phyloP scores from a whole-genome alignment of 2,888 invertebrate genomes.

The Malthinus flaveolus region DNA sequence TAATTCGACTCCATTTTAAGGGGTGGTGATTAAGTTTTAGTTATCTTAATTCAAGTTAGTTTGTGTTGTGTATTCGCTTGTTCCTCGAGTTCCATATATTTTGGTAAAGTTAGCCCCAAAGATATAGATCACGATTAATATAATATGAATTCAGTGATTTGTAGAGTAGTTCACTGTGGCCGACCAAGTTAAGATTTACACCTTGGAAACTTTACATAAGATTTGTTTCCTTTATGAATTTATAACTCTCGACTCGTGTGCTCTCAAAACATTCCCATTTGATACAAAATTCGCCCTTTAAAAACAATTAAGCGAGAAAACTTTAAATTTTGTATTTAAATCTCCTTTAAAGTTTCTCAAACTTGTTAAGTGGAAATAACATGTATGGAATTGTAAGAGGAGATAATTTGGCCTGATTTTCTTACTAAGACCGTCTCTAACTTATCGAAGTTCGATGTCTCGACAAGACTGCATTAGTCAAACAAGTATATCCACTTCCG shows the following conservation, averaged over 20 bases:
- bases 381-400: constrained; percentile 7
- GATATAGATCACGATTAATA: constrained; percentile 31
- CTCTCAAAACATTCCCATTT: no score
- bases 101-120: constrained; percentile 19
- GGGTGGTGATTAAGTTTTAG: constrained; percentile 5
- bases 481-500: constrained; percentile 51
- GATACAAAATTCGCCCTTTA: no score
- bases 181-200: constrained; percentile 30
- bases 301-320: neutral
- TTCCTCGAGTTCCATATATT: constrained; percentile 1
- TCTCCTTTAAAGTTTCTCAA: neutral
- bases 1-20: no score
- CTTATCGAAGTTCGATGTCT: constrained; percentile 48
- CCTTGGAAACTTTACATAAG: constrained; percentile 20
- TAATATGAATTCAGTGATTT: constrained; percentile 28
- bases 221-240: constrained; percentile 23
- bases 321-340: neutral
- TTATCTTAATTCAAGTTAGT: neutral
- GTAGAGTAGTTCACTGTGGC: constrained; percentile 23
- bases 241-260: constrained; percentile 9
- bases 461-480: constrained; percentile 46
- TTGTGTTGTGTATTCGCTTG: constrained; percentile 4
- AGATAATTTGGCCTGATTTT: constrained; percentile 28
- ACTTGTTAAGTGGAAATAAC: constrained; percentile 7
- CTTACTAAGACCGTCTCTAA: constrained; percentile 40